These are phyloP conservation scores for Pelodytes ibericus DNA, from an alignment of 2,797 vertebrate genomes.

Conservation along the genomic window DNA sequence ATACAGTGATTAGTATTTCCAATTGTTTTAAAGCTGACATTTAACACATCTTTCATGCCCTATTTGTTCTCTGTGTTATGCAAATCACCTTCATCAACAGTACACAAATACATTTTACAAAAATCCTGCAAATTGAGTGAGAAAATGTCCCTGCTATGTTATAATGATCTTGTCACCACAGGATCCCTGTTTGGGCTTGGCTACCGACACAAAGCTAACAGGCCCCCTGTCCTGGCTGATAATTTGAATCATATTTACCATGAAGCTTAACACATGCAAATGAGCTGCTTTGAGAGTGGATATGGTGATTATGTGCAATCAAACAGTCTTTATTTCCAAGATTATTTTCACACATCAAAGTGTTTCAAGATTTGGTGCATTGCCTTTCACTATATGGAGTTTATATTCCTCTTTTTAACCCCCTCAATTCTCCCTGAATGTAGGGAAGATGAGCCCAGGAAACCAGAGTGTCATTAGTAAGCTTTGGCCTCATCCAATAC, in stretches of 20 bases:
- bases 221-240: constrained; percentile 66
- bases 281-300: constrained; percentile 32
- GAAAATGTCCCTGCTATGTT: constrained; percentile 25
- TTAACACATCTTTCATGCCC: too few species aligned
- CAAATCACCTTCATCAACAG: constrained; percentile 11
- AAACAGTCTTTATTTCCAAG: constrained; percentile 50
- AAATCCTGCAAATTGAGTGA: constrained; percentile 26
- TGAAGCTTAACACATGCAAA: constrained; percentile 69
- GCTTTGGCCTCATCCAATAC: not conserved
- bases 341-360: constrained; percentile 48
- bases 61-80: not conserved
- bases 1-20: too few species aligned
- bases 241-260: constrained; percentile 70
- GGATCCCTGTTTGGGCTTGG: constrained; percentile 58
- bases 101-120: not conserved
- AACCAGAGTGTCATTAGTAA: constrained; percentile 14
- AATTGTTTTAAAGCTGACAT: too few species aligned
- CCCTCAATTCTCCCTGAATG: not conserved
- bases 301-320: constrained; percentile 62
- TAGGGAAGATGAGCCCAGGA: not conserved
- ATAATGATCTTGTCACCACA: constrained; percentile 57
- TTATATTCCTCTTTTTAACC: constrained; percentile 11
- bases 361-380: constrained; percentile 13
- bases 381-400: not conserved
- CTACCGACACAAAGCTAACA: constrained; percentile 58